Percentiles rank a stretch among this genome's conserved stretches.
These are phyloP conservation scores for Tenthredo distinguenda DNA, from an alignment of 2,888 invertebrate genomes.

Conservation along the genomic window DNA sequence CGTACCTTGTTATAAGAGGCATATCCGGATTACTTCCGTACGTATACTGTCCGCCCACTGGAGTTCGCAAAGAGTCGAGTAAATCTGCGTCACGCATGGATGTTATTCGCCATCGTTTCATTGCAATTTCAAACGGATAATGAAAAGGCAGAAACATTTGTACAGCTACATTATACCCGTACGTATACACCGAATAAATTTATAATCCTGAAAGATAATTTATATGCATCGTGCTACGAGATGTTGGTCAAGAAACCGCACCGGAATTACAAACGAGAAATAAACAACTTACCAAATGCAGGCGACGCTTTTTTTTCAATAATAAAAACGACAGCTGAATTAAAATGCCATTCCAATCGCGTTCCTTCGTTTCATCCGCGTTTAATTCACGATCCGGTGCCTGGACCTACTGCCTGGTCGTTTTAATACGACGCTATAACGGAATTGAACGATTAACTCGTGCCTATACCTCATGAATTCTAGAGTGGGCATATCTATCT, in stretches of 20 bases:
- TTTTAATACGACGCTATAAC: constrained; percentile 3
- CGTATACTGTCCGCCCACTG: constrained; percentile 28
- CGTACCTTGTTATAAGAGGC: constrained; percentile 30
- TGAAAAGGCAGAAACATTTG: not conserved
- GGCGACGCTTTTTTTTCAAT: not conserved
- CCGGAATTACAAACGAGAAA: not conserved
- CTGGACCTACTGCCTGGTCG: not conserved
- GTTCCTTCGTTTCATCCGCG: not conserved
- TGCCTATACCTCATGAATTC: not conserved
- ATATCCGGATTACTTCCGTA: constrained; percentile 48
- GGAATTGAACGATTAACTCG: constrained; percentile 4
- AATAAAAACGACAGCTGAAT: constrained; percentile 17
- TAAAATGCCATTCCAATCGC: constrained; percentile 14
- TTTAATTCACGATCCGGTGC: not conserved
- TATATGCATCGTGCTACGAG: constrained; percentile 4
- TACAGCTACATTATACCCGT: not conserved
- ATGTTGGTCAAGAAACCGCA: constrained; percentile 1
- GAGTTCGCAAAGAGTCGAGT: not conserved
- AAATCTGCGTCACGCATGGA: constrained; percentile 30
- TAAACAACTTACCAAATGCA: constrained; percentile 1
- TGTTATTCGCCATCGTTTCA: not conserved
- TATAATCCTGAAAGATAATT: not conserved
- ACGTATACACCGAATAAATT: not conserved
- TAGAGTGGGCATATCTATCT: no score
- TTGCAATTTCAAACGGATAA: not conserved